phyloP scores from a whole-genome alignment of 2,797 vertebrate species.

The Danionella dracula region DNA sequence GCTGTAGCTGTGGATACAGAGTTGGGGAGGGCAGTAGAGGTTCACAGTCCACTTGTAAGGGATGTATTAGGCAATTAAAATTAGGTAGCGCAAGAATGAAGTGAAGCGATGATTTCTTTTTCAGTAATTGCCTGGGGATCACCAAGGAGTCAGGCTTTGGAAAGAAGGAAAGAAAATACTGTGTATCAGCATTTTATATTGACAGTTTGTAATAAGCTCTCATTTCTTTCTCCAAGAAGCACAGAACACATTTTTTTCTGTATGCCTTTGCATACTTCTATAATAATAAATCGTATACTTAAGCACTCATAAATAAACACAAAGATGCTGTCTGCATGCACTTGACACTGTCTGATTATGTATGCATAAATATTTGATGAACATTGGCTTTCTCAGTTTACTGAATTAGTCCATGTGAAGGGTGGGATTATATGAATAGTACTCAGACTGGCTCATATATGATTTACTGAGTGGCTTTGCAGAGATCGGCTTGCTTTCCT shows the following conservation, averaged over 20 bases:
- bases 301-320: constrained; percentile 18
- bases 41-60: constrained; percentile 56
- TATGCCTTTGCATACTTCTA: background rate
- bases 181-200: constrained; percentile 68
- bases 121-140: constrained; percentile 84
- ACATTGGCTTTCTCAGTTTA: constrained; percentile 59
- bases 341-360: constrained; percentile 60
- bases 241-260: no score
- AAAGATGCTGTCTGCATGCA: constrained; percentile 47
- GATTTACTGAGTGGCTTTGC: constrained; percentile 66
- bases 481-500: constrained; percentile 50
- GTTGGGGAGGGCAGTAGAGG: constrained; percentile 15
- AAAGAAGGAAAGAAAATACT: constrained; percentile 63
- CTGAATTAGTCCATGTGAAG: constrained; percentile 57
- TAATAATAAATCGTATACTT: background rate
- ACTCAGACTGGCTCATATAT: constrained; percentile 67
- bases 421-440: constrained; percentile 65
- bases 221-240: no score
- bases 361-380: constrained; percentile 69
- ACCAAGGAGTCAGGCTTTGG: constrained; percentile 63
- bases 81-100: constrained; percentile 70
- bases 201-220: constrained; percentile 59
- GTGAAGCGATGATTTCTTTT: constrained; percentile 67
- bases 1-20: constrained; percentile 7
- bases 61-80: constrained; percentile 85